A percentile compares a stretch with the other conserved stretches of the same genome.
phyloP scores from a whole-genome alignment of 92 coral and sea anemone genomes.

The Diadumene lineata region DNA sequence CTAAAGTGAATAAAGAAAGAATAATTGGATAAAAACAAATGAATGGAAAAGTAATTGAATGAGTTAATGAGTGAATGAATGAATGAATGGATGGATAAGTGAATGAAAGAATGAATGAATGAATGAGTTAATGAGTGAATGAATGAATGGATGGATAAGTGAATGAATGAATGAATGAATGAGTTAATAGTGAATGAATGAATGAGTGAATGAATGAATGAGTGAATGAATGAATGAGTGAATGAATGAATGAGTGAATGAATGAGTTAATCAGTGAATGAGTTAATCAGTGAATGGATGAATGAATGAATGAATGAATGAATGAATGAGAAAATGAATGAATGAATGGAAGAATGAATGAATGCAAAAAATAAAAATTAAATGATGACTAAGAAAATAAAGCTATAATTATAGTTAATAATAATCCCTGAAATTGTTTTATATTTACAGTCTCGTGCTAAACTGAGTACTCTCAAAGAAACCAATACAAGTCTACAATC shows the following conservation, averaged over 20 bases:
- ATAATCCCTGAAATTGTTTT: too few relatives aligned
- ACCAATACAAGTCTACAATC: constrained; percentile 84
- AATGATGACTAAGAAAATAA: too few relatives aligned
- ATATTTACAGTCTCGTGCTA: constrained; percentile 81
- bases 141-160: neutral
- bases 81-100: neutral
- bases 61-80: neutral
- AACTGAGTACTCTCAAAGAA: constrained; percentile 84
- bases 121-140: neutral
- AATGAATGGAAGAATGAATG: neutral
- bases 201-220: neutral
- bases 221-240: neutral
- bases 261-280: neutral
- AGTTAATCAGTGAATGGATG: neutral
- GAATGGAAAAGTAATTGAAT: neutral
- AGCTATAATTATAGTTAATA: too few relatives aligned
- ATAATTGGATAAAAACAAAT: neutral
- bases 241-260: neutral
- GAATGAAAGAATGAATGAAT: neutral
- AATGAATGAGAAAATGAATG: neutral
- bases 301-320: neutral
- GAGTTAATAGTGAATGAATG: neutral
- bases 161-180: neutral
- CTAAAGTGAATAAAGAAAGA: neutral
- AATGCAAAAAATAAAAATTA: neutral